Conservation (phyloP, 2,888 invertebrate species). For the Parasteatoda lunata region DNA sequence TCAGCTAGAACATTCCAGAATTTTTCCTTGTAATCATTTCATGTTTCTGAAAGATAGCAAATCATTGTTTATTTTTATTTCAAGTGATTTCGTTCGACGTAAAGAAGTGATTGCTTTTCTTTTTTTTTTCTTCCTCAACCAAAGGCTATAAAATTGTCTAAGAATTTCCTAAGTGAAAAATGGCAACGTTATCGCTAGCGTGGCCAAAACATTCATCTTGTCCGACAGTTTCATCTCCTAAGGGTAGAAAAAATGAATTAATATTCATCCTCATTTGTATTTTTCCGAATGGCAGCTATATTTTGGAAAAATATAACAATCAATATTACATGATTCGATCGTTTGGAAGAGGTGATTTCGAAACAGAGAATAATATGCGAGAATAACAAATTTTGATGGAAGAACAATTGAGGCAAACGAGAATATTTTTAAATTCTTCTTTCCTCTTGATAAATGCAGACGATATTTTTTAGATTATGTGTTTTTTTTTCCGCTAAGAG, state of each 20-base stretch:
- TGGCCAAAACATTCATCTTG: slow-evolving; percentile 20
- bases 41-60: neutral
- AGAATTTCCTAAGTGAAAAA: slow-evolving; percentile 27
- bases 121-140: neutral
- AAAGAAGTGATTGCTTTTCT: slow-evolving; percentile 26
- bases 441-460: neutral
- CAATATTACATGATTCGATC: slow-evolving; percentile 25
- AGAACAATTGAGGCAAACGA: neutral
- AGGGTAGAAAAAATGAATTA: slow-evolving; percentile 31
- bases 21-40: neutral
- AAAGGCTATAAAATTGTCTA: slow-evolving; percentile 40
- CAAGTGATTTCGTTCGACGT: slow-evolving; percentile 21
- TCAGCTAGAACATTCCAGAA: neutral
- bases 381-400: slow-evolving; percentile 1
- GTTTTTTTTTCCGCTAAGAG: neutral
- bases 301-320: slow-evolving; percentile 28
- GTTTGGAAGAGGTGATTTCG: neutral
- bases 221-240: slow-evolving; percentile 36
- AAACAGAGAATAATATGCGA: neutral
- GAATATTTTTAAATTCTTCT: neutral
- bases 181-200: slow-evolving; percentile 27
- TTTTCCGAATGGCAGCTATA: neutral
- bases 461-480: neutral
- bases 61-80: slow-evolving; percentile 1
- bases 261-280: slow-evolving; percentile 32